Percentiles rank a stretch among this genome's conserved stretches.
phyloP scores from a whole-genome alignment of 1,140 invertebrate species.

The Brachionus rotundiformis region DNA sequence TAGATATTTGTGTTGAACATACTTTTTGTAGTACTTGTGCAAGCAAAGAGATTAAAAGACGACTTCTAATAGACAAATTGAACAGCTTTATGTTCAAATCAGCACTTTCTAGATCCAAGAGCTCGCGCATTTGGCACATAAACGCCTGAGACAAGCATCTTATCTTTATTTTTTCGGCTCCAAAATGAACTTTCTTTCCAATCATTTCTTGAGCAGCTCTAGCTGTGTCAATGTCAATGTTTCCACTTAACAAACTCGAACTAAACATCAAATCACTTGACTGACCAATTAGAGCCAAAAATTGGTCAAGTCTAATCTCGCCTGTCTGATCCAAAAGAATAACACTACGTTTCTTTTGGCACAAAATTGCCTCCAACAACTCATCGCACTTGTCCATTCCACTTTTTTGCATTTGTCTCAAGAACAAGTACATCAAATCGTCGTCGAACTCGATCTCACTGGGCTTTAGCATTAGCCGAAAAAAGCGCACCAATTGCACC shows the following conservation, averaged over 20 bases:
- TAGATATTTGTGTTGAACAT: too few species aligned
- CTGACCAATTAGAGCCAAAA: background rate
- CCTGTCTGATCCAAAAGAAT: background rate
- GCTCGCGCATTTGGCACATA: background rate
- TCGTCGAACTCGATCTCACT: background rate
- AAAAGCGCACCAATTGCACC: background rate
- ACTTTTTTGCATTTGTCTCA: background rate
- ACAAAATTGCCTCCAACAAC: background rate
- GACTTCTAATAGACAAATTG: slow-evolving; percentile 18
- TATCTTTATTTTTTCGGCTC: background rate
- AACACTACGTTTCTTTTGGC: background rate
- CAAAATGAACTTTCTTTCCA: background rate
- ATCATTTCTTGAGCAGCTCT: background rate
- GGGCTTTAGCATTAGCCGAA: background rate
- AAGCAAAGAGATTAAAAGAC: background rate
- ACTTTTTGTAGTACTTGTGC: slow-evolving; percentile 9
- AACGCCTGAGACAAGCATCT: background rate
- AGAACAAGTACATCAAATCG: background rate
- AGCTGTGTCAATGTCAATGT: background rate
- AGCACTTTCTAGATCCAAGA: background rate
- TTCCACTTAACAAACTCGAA: background rate
- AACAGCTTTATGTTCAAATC: slow-evolving; percentile 2
- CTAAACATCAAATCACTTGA: background rate
- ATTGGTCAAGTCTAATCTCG: background rate
- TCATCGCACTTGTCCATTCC: too few species aligned